phyloP scores from a whole-genome alignment of 1,140 invertebrate genomes.

The Streblospio benedicti region DNA sequence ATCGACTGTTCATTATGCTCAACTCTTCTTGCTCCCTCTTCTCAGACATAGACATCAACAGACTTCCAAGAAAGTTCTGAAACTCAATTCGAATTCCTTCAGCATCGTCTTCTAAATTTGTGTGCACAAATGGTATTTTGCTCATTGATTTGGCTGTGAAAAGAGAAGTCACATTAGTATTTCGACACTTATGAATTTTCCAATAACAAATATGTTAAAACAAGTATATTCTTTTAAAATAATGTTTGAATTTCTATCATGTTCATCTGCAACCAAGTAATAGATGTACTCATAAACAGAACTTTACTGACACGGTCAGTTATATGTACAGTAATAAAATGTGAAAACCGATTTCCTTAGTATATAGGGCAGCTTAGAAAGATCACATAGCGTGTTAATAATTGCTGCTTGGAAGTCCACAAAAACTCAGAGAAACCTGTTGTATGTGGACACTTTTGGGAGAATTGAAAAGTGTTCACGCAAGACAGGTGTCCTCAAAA shows the following conservation, averaged over 20 bases:
- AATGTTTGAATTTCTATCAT: background rate
- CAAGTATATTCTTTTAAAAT: background rate
- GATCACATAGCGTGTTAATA: too few relatives aligned
- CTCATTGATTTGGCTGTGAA: slow-evolving; percentile 57
- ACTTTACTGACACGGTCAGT: background rate
- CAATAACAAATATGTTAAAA: too few relatives aligned
- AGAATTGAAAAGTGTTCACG: too few relatives aligned
- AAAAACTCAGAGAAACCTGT: too few relatives aligned
- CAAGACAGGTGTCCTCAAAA: too few relatives aligned
- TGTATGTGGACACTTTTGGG: too few relatives aligned
- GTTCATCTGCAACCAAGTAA: background rate
- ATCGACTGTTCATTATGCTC: slow-evolving; percentile 43
- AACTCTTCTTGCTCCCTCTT: slow-evolving; percentile 52
- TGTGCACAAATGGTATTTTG: slow-evolving; percentile 56
- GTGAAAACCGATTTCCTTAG: too few relatives aligned
- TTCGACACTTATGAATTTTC: too few relatives aligned
- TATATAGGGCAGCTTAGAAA: too few relatives aligned
- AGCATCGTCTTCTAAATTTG: slow-evolving; percentile 58
- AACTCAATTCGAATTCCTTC: slow-evolving; percentile 59
- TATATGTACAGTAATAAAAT: too few relatives aligned
- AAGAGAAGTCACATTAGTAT: slow-evolving; percentile 8
- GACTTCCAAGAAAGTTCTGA: slow-evolving; percentile 54
- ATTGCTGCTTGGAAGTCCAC: too few relatives aligned
- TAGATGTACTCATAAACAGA: background rate
- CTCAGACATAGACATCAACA: slow-evolving; percentile 53